These are phyloP conservation scores for Ochropleura leucogaster DNA, from an alignment of 2,888 invertebrate species.

Conservation along the genomic window DNA sequence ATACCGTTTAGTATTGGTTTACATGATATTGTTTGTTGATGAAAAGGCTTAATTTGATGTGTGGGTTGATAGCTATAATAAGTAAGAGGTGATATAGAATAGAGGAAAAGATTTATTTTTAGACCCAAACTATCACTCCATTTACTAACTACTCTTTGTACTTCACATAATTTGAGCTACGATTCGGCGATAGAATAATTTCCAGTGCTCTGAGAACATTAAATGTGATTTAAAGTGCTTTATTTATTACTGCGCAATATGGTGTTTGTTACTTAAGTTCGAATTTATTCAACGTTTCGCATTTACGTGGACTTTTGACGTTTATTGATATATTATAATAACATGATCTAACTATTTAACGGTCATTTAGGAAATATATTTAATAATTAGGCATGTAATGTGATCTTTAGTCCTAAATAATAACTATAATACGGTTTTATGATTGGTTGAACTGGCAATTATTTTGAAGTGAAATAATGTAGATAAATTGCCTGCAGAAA, in stretches of 20 bases:
- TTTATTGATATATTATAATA: constrained; percentile 39
- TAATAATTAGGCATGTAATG: constrained; percentile 51
- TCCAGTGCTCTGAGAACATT: constrained; percentile 36
- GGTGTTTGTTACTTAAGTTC: constrained; percentile 37
- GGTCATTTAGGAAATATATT: constrained; percentile 29
- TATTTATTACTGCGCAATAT: constrained; percentile 42
- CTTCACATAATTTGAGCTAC: constrained; percentile 41
- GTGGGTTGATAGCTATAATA: constrained; percentile 20
- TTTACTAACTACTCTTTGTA: constrained; percentile 27
- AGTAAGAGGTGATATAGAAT: neutral
- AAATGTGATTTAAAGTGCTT: constrained; percentile 55
- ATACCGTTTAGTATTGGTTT: constrained; percentile 61
- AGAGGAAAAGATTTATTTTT: neutral
- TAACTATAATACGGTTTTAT: constrained; percentile 37
- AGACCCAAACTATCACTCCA: constrained; percentile 8
- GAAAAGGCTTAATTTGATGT: constrained; percentile 50
- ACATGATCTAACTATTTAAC: constrained; percentile 23
- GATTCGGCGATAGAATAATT: constrained; percentile 49
- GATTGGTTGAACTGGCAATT: constrained; percentile 44
- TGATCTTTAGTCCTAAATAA: constrained; percentile 39
- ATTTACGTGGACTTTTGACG: constrained; percentile 46
- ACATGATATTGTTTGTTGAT: constrained; percentile 60
- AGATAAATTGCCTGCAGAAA: constrained; percentile 46
- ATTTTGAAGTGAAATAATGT: constrained; percentile 49
- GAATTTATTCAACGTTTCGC: constrained; percentile 47